A percentile compares a stretch with the other conserved stretches of the same genome.
Evolutionary conservation across 1,140 invertebrate species (phyloP).

Genomic region (Drosophila seguyi): DNA sequence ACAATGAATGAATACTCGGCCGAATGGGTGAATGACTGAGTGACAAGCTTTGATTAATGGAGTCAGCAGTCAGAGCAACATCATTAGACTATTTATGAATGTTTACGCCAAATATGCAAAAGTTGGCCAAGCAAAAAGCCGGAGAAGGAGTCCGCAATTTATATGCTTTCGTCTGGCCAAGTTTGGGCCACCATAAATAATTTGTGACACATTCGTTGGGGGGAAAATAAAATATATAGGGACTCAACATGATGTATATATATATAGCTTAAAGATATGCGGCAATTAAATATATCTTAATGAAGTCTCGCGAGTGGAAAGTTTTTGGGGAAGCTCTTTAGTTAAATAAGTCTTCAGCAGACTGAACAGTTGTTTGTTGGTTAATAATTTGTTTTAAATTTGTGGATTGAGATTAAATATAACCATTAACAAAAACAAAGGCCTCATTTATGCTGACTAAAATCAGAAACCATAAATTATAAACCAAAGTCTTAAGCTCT

Average conservation of each 20-base stretch:
- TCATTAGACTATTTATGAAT: conserved; percentile 71
- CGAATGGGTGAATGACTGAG: conserved; percentile 56
- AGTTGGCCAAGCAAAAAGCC: conserved; percentile 28
- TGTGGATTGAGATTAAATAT: background rate
- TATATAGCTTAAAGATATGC: background rate
- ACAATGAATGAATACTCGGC: conserved; percentile 31
- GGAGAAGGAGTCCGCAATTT: conserved; percentile 21
- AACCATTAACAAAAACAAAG: too few relatives aligned
- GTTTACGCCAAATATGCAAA: conserved; percentile 44
- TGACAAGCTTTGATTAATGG: conserved; percentile 76
- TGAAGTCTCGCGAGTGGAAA: background rate
- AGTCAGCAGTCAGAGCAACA: conserved; percentile 44
- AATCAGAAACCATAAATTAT: background rate
- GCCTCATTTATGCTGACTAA: background rate
- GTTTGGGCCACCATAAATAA: conserved; percentile 44
- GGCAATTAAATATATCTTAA: background rate
- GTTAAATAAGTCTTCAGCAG: background rate
- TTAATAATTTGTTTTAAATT: background rate
- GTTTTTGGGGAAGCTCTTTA: background rate
- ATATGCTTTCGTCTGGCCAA: conserved; percentile 19
- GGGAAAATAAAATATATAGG: background rate
- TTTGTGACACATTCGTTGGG: conserved; percentile 13
- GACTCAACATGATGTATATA: background rate
- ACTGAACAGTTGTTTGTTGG: background rate
- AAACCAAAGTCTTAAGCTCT: background rate